Evolutionary conservation across 92 coral and sea anemone species (phyloP), one percentile per base, ranked within the genome.

Genomic region (Epizoanthus ramosus): DNA sequence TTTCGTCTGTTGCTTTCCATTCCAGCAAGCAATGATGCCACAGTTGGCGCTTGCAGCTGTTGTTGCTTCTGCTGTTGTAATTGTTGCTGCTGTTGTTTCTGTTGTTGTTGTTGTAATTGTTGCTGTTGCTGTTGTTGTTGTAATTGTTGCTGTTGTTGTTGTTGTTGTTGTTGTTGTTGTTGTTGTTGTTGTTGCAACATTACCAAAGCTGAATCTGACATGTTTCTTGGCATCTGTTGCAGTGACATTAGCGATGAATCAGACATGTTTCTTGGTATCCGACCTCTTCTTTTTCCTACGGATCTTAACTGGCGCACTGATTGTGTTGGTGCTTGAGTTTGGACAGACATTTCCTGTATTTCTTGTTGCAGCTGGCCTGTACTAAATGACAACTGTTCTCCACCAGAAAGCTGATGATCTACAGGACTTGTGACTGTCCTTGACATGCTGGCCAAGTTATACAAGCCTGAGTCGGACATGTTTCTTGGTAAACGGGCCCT

Each of bases 401-500:
- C 54, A 71, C 50, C 50, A 8, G 85, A 45, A 43, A 66, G 17
- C 31, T 70, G 63, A 31, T 50, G 54, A 41, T 8, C 50, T 5
- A 57, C 4, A 68, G 85, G 85, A 17, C 83, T 45, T 24, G 92
- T 63, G 54, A 87, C 83, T 18, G 75, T 70, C 35, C 74, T 80
- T 28, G 84, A 79, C 87, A 83, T 67, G 37, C 88, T 90, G 3
- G 84, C 79, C 68, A 94, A 67, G 57, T 87, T 85, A 66, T 92
- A 85, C 63, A 97, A 88, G 19, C 95, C 82, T 22, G 99, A 97
- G 82, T 97, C 99, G 8, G 99, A 97, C 95, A 92, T 92, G 77
- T 97, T 97, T 58, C 99, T 85, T 31, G 98, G 99, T 59, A 97
- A 79, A 33, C 98, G 83, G 2, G 93, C 88, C 33, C 95, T 89